A percentile compares a stretch with the other conserved stretches of the same genome.
Conservation (phyloP, 2,797 vertebrate species). For the Schizopygopsis malacanthus region DNA sequence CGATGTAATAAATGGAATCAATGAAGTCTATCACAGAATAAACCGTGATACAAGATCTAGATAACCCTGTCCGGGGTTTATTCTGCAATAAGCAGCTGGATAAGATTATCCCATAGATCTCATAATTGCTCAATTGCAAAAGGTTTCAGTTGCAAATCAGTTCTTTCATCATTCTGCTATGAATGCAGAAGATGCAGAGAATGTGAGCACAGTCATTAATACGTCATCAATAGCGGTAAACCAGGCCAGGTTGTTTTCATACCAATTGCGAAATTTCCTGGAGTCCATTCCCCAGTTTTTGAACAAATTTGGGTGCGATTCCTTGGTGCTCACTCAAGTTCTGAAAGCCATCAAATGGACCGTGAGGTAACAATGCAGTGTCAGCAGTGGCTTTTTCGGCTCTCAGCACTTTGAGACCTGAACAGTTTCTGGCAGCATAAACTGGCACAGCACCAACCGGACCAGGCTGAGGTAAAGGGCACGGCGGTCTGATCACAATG, state of each 20-base stretch:
- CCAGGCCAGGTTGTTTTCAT: neutral
- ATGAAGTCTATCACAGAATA: neutral
- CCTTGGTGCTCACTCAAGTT: neutral
- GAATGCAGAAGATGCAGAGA: neutral
- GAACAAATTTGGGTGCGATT: neutral
- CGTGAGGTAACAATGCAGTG: neutral
- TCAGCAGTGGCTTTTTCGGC: conserved; percentile 5
- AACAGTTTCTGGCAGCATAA: conserved; percentile 29
- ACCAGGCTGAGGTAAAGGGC: conserved; percentile 54
- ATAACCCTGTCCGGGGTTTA: neutral
- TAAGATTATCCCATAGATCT: neutral
- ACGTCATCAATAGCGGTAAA: neutral
- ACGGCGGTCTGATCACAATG: conserved; percentile 62
- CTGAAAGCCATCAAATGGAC: neutral
- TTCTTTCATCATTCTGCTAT: neutral
- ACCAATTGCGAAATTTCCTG: neutral
- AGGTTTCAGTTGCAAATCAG: neutral
- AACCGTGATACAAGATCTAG: neutral
- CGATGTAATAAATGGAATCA: neutral
- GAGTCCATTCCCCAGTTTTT: neutral
- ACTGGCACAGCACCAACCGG: conserved; percentile 67
- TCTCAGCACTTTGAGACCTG: conserved; percentile 27
- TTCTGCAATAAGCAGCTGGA: neutral
- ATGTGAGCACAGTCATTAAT: neutral
- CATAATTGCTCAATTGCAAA: neutral